A percentile compares a stretch with the other conserved stretches of the same genome.
These are phyloP conservation scores for Tupiocoris notatus DNA, from an alignment of 2,888 invertebrate genomes.

Conservation along the genomic window DNA sequence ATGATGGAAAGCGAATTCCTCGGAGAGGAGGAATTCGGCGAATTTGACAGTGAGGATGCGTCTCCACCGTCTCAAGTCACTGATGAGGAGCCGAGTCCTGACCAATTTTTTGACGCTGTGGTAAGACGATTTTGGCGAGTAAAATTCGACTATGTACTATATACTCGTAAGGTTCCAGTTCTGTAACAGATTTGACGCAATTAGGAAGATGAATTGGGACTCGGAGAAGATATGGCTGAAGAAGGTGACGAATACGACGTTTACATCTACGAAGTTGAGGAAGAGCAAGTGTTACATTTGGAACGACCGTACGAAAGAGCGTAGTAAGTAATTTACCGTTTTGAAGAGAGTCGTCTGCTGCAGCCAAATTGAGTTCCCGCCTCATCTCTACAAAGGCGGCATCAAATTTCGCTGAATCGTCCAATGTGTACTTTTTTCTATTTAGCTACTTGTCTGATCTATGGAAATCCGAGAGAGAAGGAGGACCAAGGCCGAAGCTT, in stretches of 20 bases:
- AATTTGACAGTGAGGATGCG: too few species aligned
- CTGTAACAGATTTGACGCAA: too few species aligned
- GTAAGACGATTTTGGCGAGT: too few species aligned
- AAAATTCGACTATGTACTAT: too few species aligned
- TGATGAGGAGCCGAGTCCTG: not conserved
- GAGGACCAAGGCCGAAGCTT: slow-evolving; percentile 16
- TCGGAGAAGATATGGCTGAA: slow-evolving; percentile 25
- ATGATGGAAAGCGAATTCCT: too few species aligned
- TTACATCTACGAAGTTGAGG: slow-evolving; percentile 7
- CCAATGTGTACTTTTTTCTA: not conserved
- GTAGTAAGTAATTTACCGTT: slow-evolving; percentile 27
- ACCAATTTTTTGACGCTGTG: not conserved
- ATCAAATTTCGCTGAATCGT: too few species aligned
- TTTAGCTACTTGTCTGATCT: slow-evolving; percentile 25
- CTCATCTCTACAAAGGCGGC: too few species aligned
- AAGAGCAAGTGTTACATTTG: slow-evolving; percentile 17
- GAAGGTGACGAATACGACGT: slow-evolving; percentile 34
- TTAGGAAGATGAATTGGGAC: not conserved
- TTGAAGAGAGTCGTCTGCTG: too few species aligned
- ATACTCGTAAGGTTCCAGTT: too few species aligned
- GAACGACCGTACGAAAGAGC: slow-evolving; percentile 39
- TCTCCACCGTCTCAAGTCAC: too few species aligned
- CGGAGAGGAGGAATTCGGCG: too few species aligned
- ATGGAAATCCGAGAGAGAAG: slow-evolving; percentile 31
- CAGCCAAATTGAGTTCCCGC: too few species aligned